A percentile compares a stretch with the other conserved stretches of the same genome.
Evolutionary conservation across 2,888 invertebrate genomes (phyloP).

Genomic region (Chrysomela aeneicollis): DNA sequence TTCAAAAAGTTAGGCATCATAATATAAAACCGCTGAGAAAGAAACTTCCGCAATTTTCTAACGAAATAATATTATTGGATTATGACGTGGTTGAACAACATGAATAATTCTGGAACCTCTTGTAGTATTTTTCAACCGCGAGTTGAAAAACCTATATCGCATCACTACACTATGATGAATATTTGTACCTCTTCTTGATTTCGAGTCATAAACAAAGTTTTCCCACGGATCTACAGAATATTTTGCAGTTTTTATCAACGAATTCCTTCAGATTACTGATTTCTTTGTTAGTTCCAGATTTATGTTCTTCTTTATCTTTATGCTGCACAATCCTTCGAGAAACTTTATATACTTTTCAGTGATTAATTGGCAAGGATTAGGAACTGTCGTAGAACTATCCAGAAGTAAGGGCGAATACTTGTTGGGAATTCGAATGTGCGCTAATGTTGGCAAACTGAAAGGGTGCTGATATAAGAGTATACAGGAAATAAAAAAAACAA

Average conservation of each 20-base stretch:
- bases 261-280: constrained; percentile 36
- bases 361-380: constrained; percentile 57
- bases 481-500: neutral
- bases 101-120: too few species aligned
- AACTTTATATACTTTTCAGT: constrained; percentile 54
- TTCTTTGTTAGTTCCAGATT: constrained; percentile 54
- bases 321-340: constrained; percentile 50
- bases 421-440: constrained; percentile 25
- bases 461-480: neutral
- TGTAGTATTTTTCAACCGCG: too few species aligned
- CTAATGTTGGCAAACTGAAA: neutral
- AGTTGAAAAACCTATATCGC: too few species aligned
- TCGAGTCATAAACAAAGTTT: neutral
- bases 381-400: constrained; percentile 51
- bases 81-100: too few species aligned
- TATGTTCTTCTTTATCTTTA: constrained; percentile 55
- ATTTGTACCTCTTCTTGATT: too few species aligned
- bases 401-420: constrained; percentile 18
- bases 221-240: neutral
- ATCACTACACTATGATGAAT: too few species aligned
- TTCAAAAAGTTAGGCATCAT: too few species aligned
- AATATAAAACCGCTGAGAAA: too few species aligned
- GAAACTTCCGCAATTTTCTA: too few species aligned
- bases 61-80: too few species aligned
- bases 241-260: constrained; percentile 1